Percentiles rank a stretch among this genome's conserved stretches.
Conservation (phyloP, 2,888 invertebrate genomes). For the Parochlus steinenii region DNA sequence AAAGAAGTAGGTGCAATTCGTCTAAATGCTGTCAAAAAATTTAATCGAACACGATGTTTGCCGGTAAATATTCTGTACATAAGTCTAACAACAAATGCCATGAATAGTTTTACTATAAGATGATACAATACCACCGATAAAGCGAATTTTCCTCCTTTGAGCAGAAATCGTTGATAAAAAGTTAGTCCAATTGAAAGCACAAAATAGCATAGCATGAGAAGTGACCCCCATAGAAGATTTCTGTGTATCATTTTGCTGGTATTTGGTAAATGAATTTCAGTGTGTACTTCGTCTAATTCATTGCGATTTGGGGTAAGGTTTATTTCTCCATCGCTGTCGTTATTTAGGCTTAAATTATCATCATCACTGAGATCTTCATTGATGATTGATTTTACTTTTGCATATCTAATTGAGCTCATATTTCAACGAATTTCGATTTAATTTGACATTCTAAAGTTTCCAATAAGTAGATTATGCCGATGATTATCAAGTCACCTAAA, state of each 20-base stretch:
- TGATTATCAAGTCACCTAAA: too few species aligned
- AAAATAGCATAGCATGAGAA: conserved; percentile 68
- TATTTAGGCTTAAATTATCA: conserved; percentile 9
- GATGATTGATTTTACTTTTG: conserved; percentile 8
- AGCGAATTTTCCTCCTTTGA: conserved; percentile 70
- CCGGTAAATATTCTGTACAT: conserved; percentile 32
- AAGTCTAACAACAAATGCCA: conserved; percentile 55
- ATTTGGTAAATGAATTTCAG: conserved; percentile 2
- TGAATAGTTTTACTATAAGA: conserved; percentile 69
- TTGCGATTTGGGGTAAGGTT: too few species aligned
- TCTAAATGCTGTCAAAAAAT: conserved; percentile 60
- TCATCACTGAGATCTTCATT: conserved; percentile 11
- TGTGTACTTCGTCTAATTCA: conserved; percentile 8
- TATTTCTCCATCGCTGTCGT: conserved; percentile 10
- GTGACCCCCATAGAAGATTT: not conserved
- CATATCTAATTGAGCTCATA: conserved; percentile 10
- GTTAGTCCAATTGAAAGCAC: conserved; percentile 86
- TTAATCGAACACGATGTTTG: conserved; percentile 47
- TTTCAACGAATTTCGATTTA: not conserved
- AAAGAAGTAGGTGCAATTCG: conserved; percentile 74
- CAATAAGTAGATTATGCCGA: too few species aligned
- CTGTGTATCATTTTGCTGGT: not conserved
- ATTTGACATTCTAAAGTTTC: too few species aligned
- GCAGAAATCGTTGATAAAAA: conserved; percentile 90
- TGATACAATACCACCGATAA: conserved; percentile 82